These are phyloP conservation scores for Aphelinus certus DNA, from an alignment of 1,140 invertebrate genomes.

Conservation along the genomic window DNA sequence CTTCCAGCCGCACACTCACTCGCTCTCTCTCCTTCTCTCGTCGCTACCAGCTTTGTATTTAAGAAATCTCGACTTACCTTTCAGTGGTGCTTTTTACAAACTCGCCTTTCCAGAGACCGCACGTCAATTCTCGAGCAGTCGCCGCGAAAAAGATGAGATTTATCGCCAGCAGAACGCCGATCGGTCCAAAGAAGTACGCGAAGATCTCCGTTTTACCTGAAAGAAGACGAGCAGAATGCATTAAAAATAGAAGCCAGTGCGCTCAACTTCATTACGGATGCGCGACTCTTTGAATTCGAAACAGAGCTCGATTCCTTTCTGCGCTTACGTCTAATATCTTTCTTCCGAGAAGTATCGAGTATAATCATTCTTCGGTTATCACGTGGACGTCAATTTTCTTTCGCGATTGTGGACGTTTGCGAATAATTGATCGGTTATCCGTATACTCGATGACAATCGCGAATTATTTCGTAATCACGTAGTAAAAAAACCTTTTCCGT, in stretches of 20 bases:
- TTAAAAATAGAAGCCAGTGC: no score
- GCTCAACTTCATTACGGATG: neutral
- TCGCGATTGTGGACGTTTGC: no score
- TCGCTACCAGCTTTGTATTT: constrained; percentile 25
- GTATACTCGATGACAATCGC: no score
- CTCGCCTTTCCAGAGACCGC: constrained; percentile 86
- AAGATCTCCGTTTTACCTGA: constrained; percentile 79
- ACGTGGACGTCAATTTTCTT: no score
- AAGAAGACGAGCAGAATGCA: constrained; percentile 3
- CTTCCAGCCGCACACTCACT: neutral
- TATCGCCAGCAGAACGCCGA: constrained; percentile 78
- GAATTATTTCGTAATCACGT: no score
- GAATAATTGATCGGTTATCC: no score
- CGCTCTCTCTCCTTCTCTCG: neutral
- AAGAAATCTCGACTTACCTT: constrained; percentile 66
- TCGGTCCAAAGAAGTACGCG: constrained; percentile 84
- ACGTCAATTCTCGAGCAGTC: constrained; percentile 84
- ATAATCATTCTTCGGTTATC: no score
- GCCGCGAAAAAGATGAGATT: constrained; percentile 82
- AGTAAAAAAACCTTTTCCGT: no score
- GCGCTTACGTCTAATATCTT: no score
- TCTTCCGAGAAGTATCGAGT: no score
- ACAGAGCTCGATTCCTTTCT: neutral
- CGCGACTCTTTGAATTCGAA: neutral
- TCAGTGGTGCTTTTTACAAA: constrained; percentile 87